Base-by-base conservation (phyloP, 2,888 invertebrate genomes). In the Ophion ventricosus region DNA sequence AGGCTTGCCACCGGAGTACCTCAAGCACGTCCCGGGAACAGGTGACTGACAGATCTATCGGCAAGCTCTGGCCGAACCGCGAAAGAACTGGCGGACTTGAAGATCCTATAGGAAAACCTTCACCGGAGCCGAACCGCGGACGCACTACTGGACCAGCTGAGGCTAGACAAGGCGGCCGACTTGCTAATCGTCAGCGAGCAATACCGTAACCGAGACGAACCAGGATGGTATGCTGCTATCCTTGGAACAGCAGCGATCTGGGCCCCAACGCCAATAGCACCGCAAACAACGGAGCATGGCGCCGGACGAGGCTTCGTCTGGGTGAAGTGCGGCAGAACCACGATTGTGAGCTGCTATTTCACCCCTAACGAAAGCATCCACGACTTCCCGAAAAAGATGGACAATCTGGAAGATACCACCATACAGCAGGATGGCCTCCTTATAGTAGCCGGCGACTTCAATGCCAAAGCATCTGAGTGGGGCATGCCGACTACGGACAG, bases 51-150 rank as follows among this genome's bases (percentile, higher is more conserved):
- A 43, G 14, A 43, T 2, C 11, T 43, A 14, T 8, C 14, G 14
- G 43, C 63, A 75, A 43, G 77, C 84, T 14, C 83, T 84, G 4
- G 72, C 25, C 0, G 70, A 63, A 69, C 80, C 80, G 17, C 77
- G 26, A 75, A 64, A 17, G 0, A 69, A 40, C 54, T 4, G 43
- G 0, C 25, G 17, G 59, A 1, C 72, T 56, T 26, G 70, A 56
- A 43, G 26, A 26, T 87, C 11, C 77, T 88, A 0, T 87, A 88
- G 61, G 84, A 67, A 1, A 89, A 88, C 74, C 7, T 87, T 0
- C 56, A 88, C 59, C 26, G 85, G 54, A 86, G 87, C 56, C 70
- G 63, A 25, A 76, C 74, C 2, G 85, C 86, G 0, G 40, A 86
- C 11, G 66, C 75, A 7, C 79, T 87, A 0, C 63, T 86, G 4